Base-by-base conservation (phyloP, 1,140 invertebrate genomes). In the Helicoverpa armigera region DNA sequence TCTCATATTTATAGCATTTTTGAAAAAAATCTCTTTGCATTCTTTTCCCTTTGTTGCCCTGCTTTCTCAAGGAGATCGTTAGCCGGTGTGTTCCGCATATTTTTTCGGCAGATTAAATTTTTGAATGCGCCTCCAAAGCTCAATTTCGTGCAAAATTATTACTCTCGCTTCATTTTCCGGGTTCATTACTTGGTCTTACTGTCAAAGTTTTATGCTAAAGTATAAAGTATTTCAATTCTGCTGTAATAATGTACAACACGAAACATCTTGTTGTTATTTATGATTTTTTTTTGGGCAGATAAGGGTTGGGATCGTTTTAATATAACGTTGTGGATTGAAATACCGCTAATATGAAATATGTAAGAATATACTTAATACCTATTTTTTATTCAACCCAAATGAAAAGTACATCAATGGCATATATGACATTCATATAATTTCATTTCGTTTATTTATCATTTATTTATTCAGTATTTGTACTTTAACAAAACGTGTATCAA, bases 51-150 rank as follows among this genome's bases (percentile, higher is more conserved):
- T 77, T 53, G 56, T 65, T 75, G 54, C 50, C 56, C 16, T 75
- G 54, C 56, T 53, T 67, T 54, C 61, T 54, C 13, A n/a, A 35
- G 50, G 50, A 53, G 48, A 29, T 75, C 73, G 61, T 77, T 65
- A 77, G 29, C 60, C 31, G 31, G 35, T 51, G 73, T 77, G 53
- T 54, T 61, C 60, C 51, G 61, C 75, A 77, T 75, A 77, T 77
- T 77, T 77, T 65, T 77, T 77, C 75, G 65, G 13, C 23, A 67
- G 75, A 77, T 77, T 77, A 77, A 77, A 77, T 77, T 77, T 77
- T 54, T 35, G 23, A 61, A 23, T 50, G 75, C 51, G 60, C 75
- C 75, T 77, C 75, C 14, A 77, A 50, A 77, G 60, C 75, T 77
- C 75, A 77, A 77, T 77, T 77, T 77, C 18, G 75, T 54, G 60